phyloP scores from a whole-genome alignment of 2,888 invertebrate genomes.

The Morinoia aosen region DNA sequence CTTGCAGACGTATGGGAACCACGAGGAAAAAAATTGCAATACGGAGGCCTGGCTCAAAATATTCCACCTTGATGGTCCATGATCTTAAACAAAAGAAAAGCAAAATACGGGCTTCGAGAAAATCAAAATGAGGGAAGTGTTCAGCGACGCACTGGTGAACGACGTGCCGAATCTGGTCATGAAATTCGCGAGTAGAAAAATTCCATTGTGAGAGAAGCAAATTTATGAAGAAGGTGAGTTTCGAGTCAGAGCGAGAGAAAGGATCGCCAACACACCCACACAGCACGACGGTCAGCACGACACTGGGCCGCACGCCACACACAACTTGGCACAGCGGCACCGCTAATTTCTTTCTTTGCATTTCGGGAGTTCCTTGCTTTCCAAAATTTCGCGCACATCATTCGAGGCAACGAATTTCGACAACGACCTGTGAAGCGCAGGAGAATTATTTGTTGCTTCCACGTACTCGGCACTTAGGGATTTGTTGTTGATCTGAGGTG shows the following conservation, averaged over 20 bases:
- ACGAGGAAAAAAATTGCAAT: constrained; percentile 21
- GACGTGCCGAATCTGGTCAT: constrained; percentile 4
- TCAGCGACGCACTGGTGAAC: background rate
- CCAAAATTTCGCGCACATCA: background rate
- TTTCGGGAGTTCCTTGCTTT: background rate
- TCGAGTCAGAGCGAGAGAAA: constrained; percentile 34
- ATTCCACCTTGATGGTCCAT: constrained; percentile 46
- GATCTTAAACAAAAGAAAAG: constrained; percentile 46
- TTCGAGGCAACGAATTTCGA: background rate
- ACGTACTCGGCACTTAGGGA: background rate
- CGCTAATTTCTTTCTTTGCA: background rate
- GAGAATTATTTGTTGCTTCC: background rate
- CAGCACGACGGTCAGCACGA: constrained; percentile 48
- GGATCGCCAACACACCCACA: constrained; percentile 41
- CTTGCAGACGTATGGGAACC: constrained; percentile 30
- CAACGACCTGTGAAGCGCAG: background rate
- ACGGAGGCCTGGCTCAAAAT: constrained; percentile 22
- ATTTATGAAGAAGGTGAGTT: constrained; percentile 29
- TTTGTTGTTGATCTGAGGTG: background rate
- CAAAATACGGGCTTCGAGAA: background rate
- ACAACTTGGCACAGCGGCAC: background rate
- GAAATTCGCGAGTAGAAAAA: background rate
- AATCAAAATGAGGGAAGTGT: background rate
- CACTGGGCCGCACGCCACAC: constrained; percentile 9
- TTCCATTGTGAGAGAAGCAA: background rate